Percentiles rank a stretch among this genome's conserved stretches.
These are phyloP conservation scores for Mus spicilegus DNA, from an alignment of 2,113 vertebrate genomes.

Conservation along the genomic window DNA sequence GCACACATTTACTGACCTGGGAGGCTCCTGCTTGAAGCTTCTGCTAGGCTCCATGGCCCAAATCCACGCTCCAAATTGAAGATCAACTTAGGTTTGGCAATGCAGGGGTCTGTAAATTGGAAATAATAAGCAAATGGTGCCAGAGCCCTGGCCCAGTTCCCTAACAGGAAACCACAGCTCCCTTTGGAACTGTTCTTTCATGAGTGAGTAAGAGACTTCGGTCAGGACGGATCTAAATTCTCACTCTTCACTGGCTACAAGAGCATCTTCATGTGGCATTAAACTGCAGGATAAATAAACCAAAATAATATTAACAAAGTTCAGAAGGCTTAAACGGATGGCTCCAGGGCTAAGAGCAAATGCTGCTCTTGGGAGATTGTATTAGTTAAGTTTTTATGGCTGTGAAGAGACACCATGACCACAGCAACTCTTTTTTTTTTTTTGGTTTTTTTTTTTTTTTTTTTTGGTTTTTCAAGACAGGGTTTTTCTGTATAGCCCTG, in stretches of 20 bases:
- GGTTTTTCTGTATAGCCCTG: no score
- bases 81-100: background rate
- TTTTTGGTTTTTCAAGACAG: no score
- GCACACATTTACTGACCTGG: background rate
- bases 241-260: background rate
- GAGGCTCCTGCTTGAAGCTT: background rate
- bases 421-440: background rate
- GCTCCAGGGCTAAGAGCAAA: background rate
- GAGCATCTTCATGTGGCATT: background rate
- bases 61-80: background rate
- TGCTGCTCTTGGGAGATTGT: background rate
- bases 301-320: background rate
- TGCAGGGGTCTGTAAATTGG: background rate
- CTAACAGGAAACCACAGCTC: background rate
- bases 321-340: background rate
- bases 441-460: no score
- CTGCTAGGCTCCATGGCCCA: background rate
- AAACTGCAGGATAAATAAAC: background rate
- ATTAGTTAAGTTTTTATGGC: background rate
- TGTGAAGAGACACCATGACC: background rate
- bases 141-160: no score
- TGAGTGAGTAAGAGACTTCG: no score
- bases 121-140: background rate
- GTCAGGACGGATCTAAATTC: no score
- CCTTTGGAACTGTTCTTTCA: no score